Base-by-base conservation (phyloP, 2,888 invertebrate genomes). In the Apoda limacodes region DNA sequence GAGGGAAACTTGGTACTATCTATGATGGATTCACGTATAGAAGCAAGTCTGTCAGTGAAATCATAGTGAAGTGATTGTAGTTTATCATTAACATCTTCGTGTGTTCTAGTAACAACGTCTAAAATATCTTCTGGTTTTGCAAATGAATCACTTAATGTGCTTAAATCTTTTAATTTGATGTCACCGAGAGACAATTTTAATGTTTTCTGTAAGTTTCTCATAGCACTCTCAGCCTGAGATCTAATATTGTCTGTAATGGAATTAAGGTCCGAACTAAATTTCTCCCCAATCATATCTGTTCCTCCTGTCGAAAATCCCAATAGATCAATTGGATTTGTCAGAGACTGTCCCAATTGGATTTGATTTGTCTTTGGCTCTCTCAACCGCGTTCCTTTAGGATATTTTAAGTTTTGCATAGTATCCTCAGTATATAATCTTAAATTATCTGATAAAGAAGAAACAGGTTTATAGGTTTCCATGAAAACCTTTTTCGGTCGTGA, bases 1-100 rank as follows among this genome's bases (percentile, higher is more conserved):
- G n/a, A n/a, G n/a, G n/a, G n/a, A n/a, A n/a, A n/a, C n/a, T n/a
- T n/a, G n/a, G n/a, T n/a, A n/a, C n/a, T n/a, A n/a, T n/a, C n/a
- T n/a, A n/a, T n/a, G n/a, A n/a, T n/a, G n/a, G n/a, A n/a, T n/a
- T n/a, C n/a, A n/a, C 55, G 63, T 36, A 69, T 45, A 13, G 63
- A 48, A 38, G 59, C 51, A 25, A 72, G 40, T 14, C 66, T 58
- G 34, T 71, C 71, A 39, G 60, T 65, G 3, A 75, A 52, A 46
- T 72, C 70, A 12, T 50, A 45, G 28, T 66, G 68, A 22, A 75
- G 45, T 11, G 57, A 59, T 48, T 59, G 55, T 7, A 78, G 39
- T 44, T 65, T 75, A 30, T 74, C 68, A 41, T 51, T 62, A 1
- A 71, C 39, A 22, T 75, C 64, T 34, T 62, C 57, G 21, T 54